A percentile compares a stretch with the other conserved stretches of the same genome.
phyloP scores from a whole-genome alignment of 2,888 invertebrate genomes.

The Eupithecia inturbata region DNA sequence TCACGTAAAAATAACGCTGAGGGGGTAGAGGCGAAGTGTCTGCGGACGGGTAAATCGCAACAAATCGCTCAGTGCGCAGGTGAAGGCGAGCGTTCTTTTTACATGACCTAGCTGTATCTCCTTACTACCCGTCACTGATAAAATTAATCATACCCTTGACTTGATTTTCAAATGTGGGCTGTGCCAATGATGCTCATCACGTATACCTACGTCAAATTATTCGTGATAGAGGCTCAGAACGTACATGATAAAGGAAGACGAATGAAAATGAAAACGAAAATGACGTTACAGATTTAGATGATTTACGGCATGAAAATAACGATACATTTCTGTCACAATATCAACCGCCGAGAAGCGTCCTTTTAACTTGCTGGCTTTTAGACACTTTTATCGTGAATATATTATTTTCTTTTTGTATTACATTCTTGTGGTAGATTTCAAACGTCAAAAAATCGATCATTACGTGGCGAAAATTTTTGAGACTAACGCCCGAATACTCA shows the following conservation, averaged over 20 bases:
- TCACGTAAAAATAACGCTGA: too few relatives aligned
- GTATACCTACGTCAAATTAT: conserved; percentile 1
- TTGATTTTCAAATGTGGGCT: not conserved
- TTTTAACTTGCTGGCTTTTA: not conserved
- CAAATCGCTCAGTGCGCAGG: too few relatives aligned
- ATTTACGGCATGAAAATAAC: conserved; percentile 12
- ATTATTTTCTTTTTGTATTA: not conserved
- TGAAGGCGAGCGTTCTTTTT: too few relatives aligned
- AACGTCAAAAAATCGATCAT: too few relatives aligned
- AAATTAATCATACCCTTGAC: not conserved
- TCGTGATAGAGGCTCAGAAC: not conserved
- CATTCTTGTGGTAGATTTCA: not conserved
- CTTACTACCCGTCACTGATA: too few relatives aligned
- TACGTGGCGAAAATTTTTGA: too few relatives aligned
- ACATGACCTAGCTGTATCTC: too few relatives aligned
- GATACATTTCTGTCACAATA: conserved; percentile 8
- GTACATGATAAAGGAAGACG: conserved; percentile 1
- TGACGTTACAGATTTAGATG: conserved; percentile 12
- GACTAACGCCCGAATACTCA: too few relatives aligned
- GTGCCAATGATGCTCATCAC: not conserved
- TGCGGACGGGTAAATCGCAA: too few relatives aligned
- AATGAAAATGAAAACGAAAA: conserved; percentile 12
- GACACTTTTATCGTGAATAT: not conserved
- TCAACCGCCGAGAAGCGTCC: not conserved
- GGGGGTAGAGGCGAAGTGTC: too few relatives aligned